Evolutionary conservation across 2,797 vertebrate genomes (phyloP), one percentile per base, ranked within the genome.

Genomic region (Potorous gilbertii): DNA sequence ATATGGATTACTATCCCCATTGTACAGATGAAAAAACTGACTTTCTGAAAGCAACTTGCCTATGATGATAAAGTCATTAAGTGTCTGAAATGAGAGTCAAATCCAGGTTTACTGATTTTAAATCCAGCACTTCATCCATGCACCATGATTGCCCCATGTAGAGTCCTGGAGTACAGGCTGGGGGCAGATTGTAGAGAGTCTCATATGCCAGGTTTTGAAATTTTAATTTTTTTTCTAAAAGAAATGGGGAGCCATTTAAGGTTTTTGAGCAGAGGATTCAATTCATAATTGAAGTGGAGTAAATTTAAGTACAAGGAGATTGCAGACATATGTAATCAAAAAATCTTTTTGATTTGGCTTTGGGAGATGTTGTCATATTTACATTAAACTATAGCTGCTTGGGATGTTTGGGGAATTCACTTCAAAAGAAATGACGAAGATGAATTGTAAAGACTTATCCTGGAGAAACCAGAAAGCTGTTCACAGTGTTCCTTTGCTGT

Each of bases 391-490:
- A 90, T 21, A 96, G 62, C 56, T 91, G 54, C 93, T 96, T 92
- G 54, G 50, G 87, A 95, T 94, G 12, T 54, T 91, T 55, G 90
- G 16, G 81, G 93, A 93, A 93, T 95, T 89, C 93, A 95, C 55
- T 40, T 94, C 93, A 90, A 91, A 95, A 94, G 90, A 95, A 96
- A 92, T 95, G 90, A 55, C 91, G 96, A n/a, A 92, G n/a, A 28
- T 81, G 92, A 16, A 6, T 56, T 50, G 94, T 81, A 34, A 74
- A 91, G 91, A 92, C 5, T 62, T 31, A 91, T 55, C 54, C 55
- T 57, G 90, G 57, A 95, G 50, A 87, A 56, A 62, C 81, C 18
- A 8, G 28, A 34, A 96, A 55, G 56, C 13, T 93, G 62, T 92
- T 50, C 50, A 46, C 40, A 56, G 16, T 9, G 93, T 91, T 56